Conservation (phyloP, 2,888 invertebrate genomes). For the Cantharis rustica region DNA sequence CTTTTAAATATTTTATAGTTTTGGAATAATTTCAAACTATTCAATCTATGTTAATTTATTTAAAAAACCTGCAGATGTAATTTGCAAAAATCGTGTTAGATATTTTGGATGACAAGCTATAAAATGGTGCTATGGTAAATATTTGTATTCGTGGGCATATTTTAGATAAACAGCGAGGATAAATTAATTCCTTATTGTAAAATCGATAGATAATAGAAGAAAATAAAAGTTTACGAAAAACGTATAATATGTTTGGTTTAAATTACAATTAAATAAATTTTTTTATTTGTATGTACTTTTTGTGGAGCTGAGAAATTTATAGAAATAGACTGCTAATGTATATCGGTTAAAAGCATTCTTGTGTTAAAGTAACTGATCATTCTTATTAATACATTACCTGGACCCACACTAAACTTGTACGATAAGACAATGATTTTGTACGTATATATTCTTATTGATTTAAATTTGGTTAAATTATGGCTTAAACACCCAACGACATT, state of each 20-base stretch:
- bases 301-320: constrained; percentile 37
- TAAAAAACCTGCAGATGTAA: not conserved
- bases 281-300: not conserved
- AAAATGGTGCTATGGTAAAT: not conserved
- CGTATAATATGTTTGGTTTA: not conserved
- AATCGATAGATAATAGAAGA: not conserved
- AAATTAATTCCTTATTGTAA: not conserved
- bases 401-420: constrained; percentile 41
- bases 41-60: not conserved
- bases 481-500: not conserved
- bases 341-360: constrained; percentile 48
- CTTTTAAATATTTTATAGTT: not conserved
- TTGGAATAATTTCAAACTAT: not conserved
- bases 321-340: constrained; percentile 41
- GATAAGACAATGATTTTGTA: constrained; percentile 45
- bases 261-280: not conserved
- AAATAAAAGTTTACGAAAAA: not conserved
- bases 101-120: not conserved
- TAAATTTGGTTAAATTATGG: not conserved
- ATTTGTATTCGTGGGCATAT: not conserved
- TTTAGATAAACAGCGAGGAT: not conserved
- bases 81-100: not conserved
- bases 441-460: constrained; percentile 43
- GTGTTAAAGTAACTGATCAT: constrained; percentile 40
- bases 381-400: constrained; percentile 42